Evolutionary conservation across 2,797 vertebrate species (phyloP).

Genomic region (Sebastes flavidus): DNA sequence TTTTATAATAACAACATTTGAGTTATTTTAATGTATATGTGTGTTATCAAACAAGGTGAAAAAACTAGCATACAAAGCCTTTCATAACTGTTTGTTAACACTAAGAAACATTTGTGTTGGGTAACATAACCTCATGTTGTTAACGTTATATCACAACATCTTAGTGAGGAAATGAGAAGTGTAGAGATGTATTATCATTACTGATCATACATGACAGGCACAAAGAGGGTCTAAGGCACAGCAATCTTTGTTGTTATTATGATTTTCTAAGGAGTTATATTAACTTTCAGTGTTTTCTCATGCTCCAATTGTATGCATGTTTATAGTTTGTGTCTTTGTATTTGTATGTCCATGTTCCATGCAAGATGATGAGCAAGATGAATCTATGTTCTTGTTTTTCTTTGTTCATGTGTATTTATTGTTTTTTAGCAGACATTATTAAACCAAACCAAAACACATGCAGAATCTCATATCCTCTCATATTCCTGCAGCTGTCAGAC

Average conservation of each 20-base stretch:
- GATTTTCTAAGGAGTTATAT: not conserved
- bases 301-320: not conserved
- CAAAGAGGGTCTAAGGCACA: not conserved
- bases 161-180: not conserved
- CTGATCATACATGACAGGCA: not conserved
- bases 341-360: not conserved
- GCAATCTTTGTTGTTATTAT: not conserved
- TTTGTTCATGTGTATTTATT: not conserved
- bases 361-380: not conserved
- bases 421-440: accelerated
- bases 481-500: no score
- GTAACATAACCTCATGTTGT: not conserved
- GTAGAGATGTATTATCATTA: not conserved
- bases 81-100: no score
- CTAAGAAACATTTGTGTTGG: no score
- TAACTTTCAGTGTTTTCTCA: not conserved
- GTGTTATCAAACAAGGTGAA: not conserved
- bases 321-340: not conserved
- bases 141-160: not conserved
- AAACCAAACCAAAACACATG: not conserved
- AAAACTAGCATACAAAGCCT: accelerated
- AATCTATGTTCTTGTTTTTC: not conserved
- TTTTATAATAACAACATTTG: accelerated
- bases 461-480: no score
- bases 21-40: accelerated